Evolutionary conservation across 2,888 invertebrate species (phyloP), one percentile per base, ranked within the genome.

Genomic region (Phortica okadai): DNA sequence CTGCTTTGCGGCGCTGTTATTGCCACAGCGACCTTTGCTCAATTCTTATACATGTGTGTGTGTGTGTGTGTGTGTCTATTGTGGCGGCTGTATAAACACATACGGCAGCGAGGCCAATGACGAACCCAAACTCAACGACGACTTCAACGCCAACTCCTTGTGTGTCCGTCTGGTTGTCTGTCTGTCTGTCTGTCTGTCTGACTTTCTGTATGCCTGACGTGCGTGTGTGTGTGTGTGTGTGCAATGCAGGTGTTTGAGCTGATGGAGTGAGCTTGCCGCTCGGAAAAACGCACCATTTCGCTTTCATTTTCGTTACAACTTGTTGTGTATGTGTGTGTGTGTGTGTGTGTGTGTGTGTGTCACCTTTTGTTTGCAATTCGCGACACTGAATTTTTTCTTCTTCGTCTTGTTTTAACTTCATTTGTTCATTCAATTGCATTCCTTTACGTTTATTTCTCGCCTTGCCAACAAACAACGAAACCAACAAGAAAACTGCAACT

Each of bases 401-500:
- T 33, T 33, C 33, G 4, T 33, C 33, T 33, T 33, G 33, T 33
- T 33, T 33, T 33, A 33, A 33, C 33, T 33, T 33, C 33, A 33
- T 33, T 33, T 33, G 33, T 33, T 33, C 33, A 33, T 33, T 2
- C 33, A 5, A 33, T 33, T 33, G 2, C 33, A 33, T 5, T 33
- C 33, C 33, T 33, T 33, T 33, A 1, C 33, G 33, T 33, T 33
- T 33, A 33, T 33, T 33, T 33, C 33, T 33, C 33, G 33, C 3
- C 33, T 33, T 33, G 3, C 33, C 4, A 67, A 45, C 6, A 73
- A 1, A 41, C 73, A 21, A 50, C 62, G 11, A 21, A 69, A 45
- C 44, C 54, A 6, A 41, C 64, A 21, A 21, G 54, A 42, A 11
- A 66, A 74, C 44, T 75, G 50, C 59, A 64, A 56, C 69, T 79